Evolutionary conservation across 1,140 invertebrate genomes (phyloP).

Genomic region (Sycophaga agraensis): DNA sequence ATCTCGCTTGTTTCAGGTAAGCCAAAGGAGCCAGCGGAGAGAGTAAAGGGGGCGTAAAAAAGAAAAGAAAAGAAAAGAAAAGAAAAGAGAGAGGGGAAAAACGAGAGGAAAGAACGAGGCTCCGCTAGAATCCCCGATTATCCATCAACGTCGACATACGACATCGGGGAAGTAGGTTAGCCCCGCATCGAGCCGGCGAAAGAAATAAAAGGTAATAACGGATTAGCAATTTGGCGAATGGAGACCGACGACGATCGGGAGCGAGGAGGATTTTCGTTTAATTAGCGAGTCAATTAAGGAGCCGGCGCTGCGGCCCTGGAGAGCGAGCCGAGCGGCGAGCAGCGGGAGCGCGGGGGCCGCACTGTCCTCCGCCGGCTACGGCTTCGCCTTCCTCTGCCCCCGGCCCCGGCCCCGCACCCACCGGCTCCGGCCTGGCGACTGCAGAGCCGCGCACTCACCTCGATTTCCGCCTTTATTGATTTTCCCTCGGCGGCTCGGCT

Average conservation of each 20-base stretch:
- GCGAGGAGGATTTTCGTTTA: conserved; percentile 22
- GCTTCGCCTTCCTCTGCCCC: background rate
- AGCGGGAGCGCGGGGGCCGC: too few species aligned
- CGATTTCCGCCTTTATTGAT: conserved; percentile 27
- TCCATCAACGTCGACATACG: background rate
- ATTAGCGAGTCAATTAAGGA: conserved; percentile 28
- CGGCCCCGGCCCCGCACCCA: too few species aligned
- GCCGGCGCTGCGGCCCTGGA: background rate
- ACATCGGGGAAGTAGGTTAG: conserved; percentile 10
- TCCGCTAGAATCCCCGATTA: background rate
- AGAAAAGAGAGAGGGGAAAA: too few species aligned
- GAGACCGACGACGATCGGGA: background rate
- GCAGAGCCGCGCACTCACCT: too few species aligned
- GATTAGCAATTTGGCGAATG: conserved; percentile 24
- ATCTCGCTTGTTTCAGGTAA: too few species aligned
- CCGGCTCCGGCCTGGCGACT: too few species aligned
- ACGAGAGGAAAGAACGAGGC: too few species aligned
- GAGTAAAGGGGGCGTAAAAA: too few species aligned
- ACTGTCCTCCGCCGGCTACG: background rate
- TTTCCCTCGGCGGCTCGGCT: conserved; percentile 5
- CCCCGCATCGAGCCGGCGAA: background rate
- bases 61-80: too few species aligned
- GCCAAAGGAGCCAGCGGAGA: too few species aligned
- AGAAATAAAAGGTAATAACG: conserved; percentile 19
- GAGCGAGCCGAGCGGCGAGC: background rate